Conservation (phyloP, 2,797 vertebrate genomes). For the Chelmon rostratus region DNA sequence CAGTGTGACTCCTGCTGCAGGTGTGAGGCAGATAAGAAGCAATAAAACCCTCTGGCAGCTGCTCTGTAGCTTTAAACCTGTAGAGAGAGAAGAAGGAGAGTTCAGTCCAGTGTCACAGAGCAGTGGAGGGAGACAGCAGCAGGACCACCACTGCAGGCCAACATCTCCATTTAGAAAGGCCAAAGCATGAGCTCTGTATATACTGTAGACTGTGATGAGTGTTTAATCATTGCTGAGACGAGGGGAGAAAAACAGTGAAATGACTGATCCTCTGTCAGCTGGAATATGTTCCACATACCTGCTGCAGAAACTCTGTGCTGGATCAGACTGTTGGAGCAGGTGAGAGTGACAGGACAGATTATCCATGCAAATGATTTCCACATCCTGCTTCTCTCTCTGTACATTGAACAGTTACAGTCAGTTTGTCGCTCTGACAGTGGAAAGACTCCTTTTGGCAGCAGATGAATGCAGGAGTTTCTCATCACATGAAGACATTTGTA, state of each 20-base stretch:
- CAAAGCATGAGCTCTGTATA: neutral
- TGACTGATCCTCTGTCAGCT: neutral
- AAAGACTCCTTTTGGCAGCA: constrained; percentile 36
- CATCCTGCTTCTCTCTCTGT: constrained; percentile 14
- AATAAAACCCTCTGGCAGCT: constrained; percentile 20
- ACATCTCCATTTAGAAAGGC: too few species aligned
- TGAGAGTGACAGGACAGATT: neutral
- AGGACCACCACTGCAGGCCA: neutral
- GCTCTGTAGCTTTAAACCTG: constrained; percentile 15
- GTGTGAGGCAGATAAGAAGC: constrained; percentile 19
- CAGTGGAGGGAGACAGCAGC: constrained; percentile 3
- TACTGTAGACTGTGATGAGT: neutral
- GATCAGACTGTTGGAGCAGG: too few species aligned
- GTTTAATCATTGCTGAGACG: neutral
- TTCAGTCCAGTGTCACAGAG: neutral
- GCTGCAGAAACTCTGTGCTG: neutral
- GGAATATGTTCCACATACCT: constrained; percentile 2
- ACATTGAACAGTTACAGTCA: constrained; percentile 47
- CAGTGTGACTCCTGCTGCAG: constrained; percentile 33
- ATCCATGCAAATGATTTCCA: constrained; percentile 1
- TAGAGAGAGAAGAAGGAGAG: neutral
- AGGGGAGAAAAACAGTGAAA: too few species aligned
- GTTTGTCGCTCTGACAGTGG: constrained; percentile 49
- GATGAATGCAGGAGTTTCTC: constrained; percentile 18
- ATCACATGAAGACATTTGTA: constrained; percentile 16